phyloP scores from a whole-genome alignment of 1,140 invertebrate species.

The Tribolium castaneum region DNA sequence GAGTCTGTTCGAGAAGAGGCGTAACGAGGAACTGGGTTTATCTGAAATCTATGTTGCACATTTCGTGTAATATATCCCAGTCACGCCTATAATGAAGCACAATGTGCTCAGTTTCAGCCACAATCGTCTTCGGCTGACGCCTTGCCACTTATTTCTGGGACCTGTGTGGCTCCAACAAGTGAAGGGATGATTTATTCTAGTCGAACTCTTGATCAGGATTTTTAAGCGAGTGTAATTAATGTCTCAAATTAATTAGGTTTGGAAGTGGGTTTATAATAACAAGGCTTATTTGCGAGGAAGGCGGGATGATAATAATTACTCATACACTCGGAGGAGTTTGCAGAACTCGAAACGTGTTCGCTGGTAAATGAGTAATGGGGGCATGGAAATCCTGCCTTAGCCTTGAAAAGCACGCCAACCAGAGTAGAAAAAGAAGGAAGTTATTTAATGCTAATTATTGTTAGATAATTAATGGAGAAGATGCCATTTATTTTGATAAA shows the following conservation, averaged over 20 bases:
- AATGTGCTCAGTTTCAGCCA: slow-evolving; percentile 9
- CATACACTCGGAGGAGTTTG: neutral
- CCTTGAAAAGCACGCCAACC: neutral
- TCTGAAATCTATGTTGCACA: slow-evolving; percentile 16
- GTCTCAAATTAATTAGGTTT: slow-evolving; percentile 12
- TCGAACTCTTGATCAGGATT: neutral
- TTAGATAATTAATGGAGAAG: neutral
- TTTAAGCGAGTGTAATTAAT: slow-evolving; percentile 17
- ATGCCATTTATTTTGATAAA: neutral
- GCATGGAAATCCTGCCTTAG: neutral
- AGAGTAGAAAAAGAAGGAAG: neutral
- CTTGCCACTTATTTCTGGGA: slow-evolving; percentile 32
- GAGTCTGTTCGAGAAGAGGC: neutral
- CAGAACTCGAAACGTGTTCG: slow-evolving; percentile 4
- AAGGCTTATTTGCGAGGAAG: slow-evolving; percentile 13
- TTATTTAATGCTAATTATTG: neutral
- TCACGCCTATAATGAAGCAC: slow-evolving; percentile 22
- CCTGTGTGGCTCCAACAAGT: slow-evolving; percentile 7
- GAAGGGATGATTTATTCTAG: slow-evolving; percentile 21
- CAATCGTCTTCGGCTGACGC: slow-evolving; percentile 31
- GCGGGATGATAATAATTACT: neutral
- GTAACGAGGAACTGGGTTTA: slow-evolving; percentile 24
- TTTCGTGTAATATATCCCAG: slow-evolving; percentile 32
- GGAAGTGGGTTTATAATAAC: slow-evolving; percentile 13
- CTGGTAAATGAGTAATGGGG: neutral